Evolutionary conservation across 2,888 invertebrate species (phyloP), one percentile per base, ranked within the genome.

Genomic region (Drosophila borealis): DNA sequence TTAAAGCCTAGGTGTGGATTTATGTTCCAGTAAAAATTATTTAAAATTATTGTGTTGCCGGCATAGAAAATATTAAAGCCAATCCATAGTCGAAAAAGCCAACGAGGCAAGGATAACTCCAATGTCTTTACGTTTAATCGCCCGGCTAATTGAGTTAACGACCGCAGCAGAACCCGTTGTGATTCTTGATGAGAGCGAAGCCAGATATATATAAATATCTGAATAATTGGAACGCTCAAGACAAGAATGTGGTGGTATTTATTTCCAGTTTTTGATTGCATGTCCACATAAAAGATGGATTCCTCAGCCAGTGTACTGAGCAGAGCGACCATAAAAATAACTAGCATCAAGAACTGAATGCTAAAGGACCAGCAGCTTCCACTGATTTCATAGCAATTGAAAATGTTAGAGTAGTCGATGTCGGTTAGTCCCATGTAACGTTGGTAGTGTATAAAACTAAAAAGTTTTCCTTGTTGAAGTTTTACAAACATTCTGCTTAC

Each of bases 351-450:
- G 0, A 45, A 8, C 19, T 66, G 72, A 5, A 42, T 46, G 5
- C 11, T 14, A 25, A 29, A 45, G 0, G 65, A 57, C 6, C 9
- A 13, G 13, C 29, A 56, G 9, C 6, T 66, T 11, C 33, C 17
- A 19, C 59, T 57, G 3, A 71, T 10, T 9, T 62, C 46, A 51
- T 71, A 73, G 14, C 54, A 13, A 4, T 55, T 9, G 2, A 6
- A 2, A 11, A 2, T 9, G 5, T 2, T 45, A 14, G 61, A 57
- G 54, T 71, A 73, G n/a, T 73, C 57, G 10, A 73, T 62, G 25
- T 71, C 57, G 25, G 37, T 59, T 1, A 73, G 25, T 17, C 72
- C 72, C 50, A 73, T 39, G 17, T 72, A 73, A 1, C 72, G 66
- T 46, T 73, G 71, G 19, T 70, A 70, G 11, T 48, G 64, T 39